Conservation (phyloP, 2,797 vertebrate species). For the Melanotaenia maccullochi region DNA sequence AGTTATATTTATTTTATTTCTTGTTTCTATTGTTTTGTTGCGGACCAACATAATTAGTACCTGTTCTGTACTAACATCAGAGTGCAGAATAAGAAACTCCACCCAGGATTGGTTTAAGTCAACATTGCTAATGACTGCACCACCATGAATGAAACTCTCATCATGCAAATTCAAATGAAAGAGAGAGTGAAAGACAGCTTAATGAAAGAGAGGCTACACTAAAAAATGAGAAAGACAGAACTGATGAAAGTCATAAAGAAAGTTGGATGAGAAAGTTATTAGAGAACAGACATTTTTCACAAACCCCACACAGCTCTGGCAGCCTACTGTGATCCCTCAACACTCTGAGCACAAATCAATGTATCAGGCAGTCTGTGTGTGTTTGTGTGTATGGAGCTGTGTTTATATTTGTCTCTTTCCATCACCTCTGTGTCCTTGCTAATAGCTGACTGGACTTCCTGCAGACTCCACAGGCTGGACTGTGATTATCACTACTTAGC, state of each 20-base stretch:
- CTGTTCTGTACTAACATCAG: neutral
- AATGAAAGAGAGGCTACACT: neutral
- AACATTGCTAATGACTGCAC: neutral
- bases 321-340: conserved; percentile 42
- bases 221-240: neutral
- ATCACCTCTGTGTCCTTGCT: conserved; percentile 72
- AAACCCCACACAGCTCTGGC: conserved; percentile 26
- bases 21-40: too few species aligned
- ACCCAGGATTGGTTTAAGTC: neutral
- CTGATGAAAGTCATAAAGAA: neutral
- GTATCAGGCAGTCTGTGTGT: conserved; percentile 20
- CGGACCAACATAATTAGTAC: too few species aligned
- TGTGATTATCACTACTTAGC: conserved; percentile 71
- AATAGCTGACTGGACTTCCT: conserved; percentile 74
- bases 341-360: conserved; percentile 28
- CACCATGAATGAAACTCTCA: neutral
- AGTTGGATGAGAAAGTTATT: conserved; percentile 26
- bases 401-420: conserved; percentile 58
- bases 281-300: conserved; percentile 40
- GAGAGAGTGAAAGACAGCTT: neutral
- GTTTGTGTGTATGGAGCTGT: conserved; percentile 23
- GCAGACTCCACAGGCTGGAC: conserved; percentile 73
- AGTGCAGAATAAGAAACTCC: neutral
- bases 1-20: too few species aligned
- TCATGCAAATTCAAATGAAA: neutral